These are phyloP conservation scores for Ciconia stormi DNA, from an alignment of 2,113 vertebrate species.

Conservation along the genomic window DNA sequence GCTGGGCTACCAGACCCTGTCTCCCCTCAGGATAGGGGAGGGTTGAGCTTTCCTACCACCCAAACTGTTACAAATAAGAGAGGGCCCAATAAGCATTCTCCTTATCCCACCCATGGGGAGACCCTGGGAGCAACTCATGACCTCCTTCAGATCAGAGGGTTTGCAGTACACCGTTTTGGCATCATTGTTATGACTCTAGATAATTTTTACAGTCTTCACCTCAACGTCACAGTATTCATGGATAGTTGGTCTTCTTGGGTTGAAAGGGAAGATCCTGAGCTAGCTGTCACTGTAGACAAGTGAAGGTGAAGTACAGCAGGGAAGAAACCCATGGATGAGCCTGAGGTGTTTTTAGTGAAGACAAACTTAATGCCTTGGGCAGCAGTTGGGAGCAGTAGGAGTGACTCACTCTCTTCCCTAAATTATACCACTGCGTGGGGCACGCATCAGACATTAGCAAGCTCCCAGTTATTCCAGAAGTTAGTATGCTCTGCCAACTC, in stretches of 20 bases:
- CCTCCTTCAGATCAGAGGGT: neutral
- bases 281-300: neutral
- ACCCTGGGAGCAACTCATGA: neutral
- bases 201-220: neutral
- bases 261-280: neutral
- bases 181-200: neutral
- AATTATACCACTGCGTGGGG: neutral
- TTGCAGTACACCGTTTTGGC: neutral
- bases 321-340: neutral
- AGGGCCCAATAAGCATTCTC: neutral
- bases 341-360: neutral
- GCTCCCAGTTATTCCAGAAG: slow-evolving; percentile 47
- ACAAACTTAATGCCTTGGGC: neutral
- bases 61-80: neutral
- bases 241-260: neutral
- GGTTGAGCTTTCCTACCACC: neutral
- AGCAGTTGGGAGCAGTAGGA: slow-evolving; percentile 3
- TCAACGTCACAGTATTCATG: neutral
- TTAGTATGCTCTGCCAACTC: slow-evolving; percentile 53
- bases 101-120: neutral
- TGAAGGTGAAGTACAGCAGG: neutral
- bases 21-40: neutral
- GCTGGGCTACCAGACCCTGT: neutral
- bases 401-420: slow-evolving; percentile 33
- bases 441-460: slow-evolving; percentile 18